Conservation (phyloP, 2,888 invertebrate genomes). For the Endotricha flammealis region DNA sequence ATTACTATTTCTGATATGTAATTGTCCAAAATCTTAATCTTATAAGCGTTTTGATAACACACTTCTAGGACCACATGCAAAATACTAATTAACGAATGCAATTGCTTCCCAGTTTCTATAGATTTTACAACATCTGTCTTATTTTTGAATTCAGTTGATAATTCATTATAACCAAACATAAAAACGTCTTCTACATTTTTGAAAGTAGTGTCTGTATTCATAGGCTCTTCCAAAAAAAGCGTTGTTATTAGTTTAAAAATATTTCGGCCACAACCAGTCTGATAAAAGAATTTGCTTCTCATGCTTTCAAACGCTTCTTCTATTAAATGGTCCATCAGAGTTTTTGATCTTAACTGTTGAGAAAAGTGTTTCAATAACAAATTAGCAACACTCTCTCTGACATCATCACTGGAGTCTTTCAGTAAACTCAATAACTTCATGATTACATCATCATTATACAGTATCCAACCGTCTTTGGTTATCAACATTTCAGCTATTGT, state of each 20-base stretch:
- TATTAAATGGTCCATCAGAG: slow-evolving; percentile 46
- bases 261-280: slow-evolving; percentile 79
- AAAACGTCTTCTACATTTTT: slow-evolving; percentile 47
- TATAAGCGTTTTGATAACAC: slow-evolving; percentile 34
- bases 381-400: slow-evolving; percentile 71
- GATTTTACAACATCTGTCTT: slow-evolving; percentile 65
- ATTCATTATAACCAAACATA: slow-evolving; percentile 45
- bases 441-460: slow-evolving; percentile 52
- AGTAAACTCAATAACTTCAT: slow-evolving; percentile 71
- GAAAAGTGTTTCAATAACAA: slow-evolving; percentile 72
- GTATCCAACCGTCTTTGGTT: slow-evolving; percentile 52
- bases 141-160: slow-evolving; percentile 36
- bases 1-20: slow-evolving; percentile 35
- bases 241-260: slow-evolving; percentile 72
- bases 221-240: slow-evolving; percentile 39
- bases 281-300: slow-evolving; percentile 79
- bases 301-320: slow-evolving; percentile 62
- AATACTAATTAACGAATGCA: slow-evolving; percentile 67
- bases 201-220: slow-evolving; percentile 29
- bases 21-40: slow-evolving; percentile 30
- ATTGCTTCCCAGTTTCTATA: slow-evolving; percentile 69
- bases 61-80: slow-evolving; percentile 47
- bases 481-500: slow-evolving; percentile 57
- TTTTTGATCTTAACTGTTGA: slow-evolving; percentile 35
- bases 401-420: slow-evolving; percentile 80